These are phyloP conservation scores for Tortricodes alternella DNA, from an alignment of 2,888 invertebrate genomes.

Conservation along the genomic window DNA sequence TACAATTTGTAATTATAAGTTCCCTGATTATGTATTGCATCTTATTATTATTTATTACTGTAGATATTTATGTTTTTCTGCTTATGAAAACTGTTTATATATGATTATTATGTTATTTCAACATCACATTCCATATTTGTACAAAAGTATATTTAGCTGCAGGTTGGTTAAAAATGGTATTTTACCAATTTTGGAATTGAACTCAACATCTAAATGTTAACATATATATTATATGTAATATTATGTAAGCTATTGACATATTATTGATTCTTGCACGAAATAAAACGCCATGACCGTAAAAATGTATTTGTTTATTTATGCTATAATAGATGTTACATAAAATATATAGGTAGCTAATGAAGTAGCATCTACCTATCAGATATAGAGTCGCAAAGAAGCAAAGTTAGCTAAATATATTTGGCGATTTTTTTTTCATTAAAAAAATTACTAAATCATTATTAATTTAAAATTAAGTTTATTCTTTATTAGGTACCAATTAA, in stretches of 20 bases:
- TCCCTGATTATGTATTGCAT: slow-evolving; percentile 15
- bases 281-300: too few relatives aligned
- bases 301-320: neutral
- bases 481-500: too few relatives aligned
- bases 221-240: slow-evolving; percentile 3
- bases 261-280: slow-evolving; percentile 13
- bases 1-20: slow-evolving; percentile 32
- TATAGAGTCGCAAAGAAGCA: too few relatives aligned
- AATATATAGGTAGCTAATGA: too few relatives aligned
- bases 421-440: too few relatives aligned
- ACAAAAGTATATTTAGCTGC: slow-evolving; percentile 53
- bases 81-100: slow-evolving; percentile 60
- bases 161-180: slow-evolving; percentile 39
- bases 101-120: slow-evolving; percentile 47
- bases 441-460: too few relatives aligned
- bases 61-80: slow-evolving; percentile 30
- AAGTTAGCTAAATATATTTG: too few relatives aligned
- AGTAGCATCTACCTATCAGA: too few relatives aligned
- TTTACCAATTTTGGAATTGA: slow-evolving; percentile 37
- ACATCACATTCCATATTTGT: slow-evolving; percentile 78
- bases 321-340: neutral
- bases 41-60: slow-evolving; percentile 33
- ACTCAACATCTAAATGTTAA: slow-evolving; percentile 40
- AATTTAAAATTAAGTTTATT: too few relatives aligned
- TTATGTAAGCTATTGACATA: slow-evolving; percentile 8